Conservation (phyloP, 2,113 vertebrate genomes). For the Cynocephalus volans region DNA sequence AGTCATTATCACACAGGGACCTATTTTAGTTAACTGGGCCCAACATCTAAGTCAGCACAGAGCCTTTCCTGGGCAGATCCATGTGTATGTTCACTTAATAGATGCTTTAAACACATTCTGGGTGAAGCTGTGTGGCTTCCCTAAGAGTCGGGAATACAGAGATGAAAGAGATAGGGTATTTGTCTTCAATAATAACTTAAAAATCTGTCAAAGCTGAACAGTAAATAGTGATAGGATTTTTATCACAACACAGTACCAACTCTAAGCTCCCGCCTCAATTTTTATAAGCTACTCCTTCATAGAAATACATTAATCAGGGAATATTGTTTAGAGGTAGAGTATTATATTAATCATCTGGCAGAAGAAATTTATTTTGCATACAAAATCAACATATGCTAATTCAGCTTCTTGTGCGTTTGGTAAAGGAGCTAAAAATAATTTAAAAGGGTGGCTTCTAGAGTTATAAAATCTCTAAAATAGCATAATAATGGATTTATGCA, state of each 20-base stretch:
- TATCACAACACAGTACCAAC: background rate
- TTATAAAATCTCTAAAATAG: background rate
- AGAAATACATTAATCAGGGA: background rate
- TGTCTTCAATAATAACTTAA: constrained; percentile 14
- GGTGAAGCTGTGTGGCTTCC: background rate
- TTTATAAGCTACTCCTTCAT: constrained; percentile 6
- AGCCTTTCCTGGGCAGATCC: background rate
- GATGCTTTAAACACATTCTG: background rate
- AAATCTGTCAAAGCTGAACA: background rate
- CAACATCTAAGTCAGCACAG: background rate
- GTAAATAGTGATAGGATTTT: background rate
- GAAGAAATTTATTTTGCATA: constrained; percentile 57
- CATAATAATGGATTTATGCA: background rate
- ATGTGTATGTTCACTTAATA: background rate
- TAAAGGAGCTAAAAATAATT: constrained; percentile 39
- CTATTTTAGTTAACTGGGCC: background rate
- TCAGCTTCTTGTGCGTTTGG: constrained; percentile 17
- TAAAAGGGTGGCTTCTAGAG: constrained; percentile 18
- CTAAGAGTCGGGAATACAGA: background rate
- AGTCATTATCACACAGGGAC: background rate
- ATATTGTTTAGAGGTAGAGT: background rate
- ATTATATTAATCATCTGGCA: constrained; percentile 4
- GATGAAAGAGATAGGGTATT: background rate
- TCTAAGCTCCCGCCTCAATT: background rate
- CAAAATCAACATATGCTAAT: constrained; percentile 54